Evolutionary conservation across 2,888 invertebrate genomes (phyloP).

Genomic region (Spialia ferax): DNA sequence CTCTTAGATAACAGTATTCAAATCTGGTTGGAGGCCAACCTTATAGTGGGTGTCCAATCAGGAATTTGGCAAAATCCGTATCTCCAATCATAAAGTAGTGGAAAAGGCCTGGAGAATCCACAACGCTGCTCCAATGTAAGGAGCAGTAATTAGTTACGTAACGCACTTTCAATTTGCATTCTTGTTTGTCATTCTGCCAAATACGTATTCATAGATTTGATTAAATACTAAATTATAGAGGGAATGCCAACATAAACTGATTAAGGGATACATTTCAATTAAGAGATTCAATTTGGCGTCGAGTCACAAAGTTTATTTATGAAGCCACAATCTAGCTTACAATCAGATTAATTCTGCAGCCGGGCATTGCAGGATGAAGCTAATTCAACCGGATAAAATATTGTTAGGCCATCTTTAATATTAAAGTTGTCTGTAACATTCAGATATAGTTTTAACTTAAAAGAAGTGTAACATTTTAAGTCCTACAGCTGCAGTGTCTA

Average conservation of each 20-base stretch:
- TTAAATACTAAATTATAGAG: background rate
- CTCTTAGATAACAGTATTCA: no score
- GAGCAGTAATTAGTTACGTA: no score
- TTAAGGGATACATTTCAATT: constrained; percentile 17
- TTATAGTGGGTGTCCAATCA: no score
- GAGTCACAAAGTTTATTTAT: constrained; percentile 31
- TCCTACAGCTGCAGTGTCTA: no score
- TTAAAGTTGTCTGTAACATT: background rate
- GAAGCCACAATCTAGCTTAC: constrained; percentile 20
- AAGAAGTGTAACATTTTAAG: background rate
- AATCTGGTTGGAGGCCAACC: no score
- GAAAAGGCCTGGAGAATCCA: no score
- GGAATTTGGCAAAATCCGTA: no score
- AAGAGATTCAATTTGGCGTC: constrained; percentile 16
- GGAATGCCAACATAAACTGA: background rate
- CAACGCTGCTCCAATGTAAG: no score
- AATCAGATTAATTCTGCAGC: constrained; percentile 17
- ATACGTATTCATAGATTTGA: no score
- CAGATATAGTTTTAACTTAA: background rate
- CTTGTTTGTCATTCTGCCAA: no score
- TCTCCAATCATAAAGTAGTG: no score
- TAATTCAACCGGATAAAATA: constrained; percentile 7
- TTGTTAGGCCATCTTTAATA: background rate
- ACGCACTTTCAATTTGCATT: no score
- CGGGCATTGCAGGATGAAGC: constrained; percentile 5